Evolutionary conservation across 2,888 invertebrate genomes (phyloP).

Genomic region (Graphium colonna): DNA sequence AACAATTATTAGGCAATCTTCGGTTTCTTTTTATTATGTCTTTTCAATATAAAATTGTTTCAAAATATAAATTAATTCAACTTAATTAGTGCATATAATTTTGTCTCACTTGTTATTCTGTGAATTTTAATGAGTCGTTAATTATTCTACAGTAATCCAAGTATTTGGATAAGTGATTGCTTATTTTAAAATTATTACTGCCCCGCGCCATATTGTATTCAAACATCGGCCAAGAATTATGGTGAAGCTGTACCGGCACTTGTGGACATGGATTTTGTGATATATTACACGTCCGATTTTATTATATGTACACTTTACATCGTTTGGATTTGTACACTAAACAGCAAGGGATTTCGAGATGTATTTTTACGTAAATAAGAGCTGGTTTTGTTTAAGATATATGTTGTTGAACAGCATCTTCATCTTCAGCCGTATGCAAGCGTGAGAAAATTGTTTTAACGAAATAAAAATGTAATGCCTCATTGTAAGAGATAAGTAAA

Average conservation of each 20-base stretch:
- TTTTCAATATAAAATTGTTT: neutral
- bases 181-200: conserved; percentile 9
- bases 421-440: conserved; percentile 3
- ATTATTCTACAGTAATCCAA: conserved; percentile 7
- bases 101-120: neutral
- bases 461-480: conserved; percentile 23
- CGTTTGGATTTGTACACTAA: conserved; percentile 6
- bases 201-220: conserved; percentile 21
- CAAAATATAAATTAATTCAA: neutral
- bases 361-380: neutral
- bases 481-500: conserved; percentile 25
- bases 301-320: conserved; percentile 36
- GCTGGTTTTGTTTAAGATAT: neutral
- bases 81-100: too few species aligned
- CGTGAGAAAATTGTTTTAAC: conserved; percentile 25
- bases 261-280: conserved; percentile 35
- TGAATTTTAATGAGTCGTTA: neutral
- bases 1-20: neutral
- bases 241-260: conserved; percentile 30
- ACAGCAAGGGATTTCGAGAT: neutral
- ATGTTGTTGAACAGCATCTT: neutral
- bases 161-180: conserved; percentile 8
- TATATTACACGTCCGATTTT: conserved; percentile 38
- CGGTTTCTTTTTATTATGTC: too few species aligned
- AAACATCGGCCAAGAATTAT: conserved; percentile 39